Conservation (phyloP, 2,888 invertebrate species). For the Nowickia ferox region DNA sequence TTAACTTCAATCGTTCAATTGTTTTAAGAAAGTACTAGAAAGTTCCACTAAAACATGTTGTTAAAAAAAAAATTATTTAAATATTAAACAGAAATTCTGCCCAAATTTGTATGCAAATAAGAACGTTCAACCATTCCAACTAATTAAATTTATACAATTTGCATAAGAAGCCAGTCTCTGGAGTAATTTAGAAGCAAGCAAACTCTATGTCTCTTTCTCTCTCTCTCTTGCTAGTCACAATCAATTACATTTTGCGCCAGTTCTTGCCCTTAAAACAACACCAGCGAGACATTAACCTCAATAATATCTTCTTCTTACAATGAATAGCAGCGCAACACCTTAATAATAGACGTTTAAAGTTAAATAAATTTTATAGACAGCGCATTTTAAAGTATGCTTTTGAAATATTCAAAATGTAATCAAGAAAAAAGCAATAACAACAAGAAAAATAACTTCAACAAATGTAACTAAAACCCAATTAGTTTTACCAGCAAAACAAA, state of each 20-base stretch:
- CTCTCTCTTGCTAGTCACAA: not conserved
- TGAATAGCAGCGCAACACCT: constrained; percentile 42
- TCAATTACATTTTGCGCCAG: constrained; percentile 58
- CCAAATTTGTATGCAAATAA: not conserved
- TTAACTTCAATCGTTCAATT: too few relatives aligned
- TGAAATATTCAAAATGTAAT: constrained; percentile 19
- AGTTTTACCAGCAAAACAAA: constrained; percentile 57
- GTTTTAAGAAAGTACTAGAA: too few relatives aligned
- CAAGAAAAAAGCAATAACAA: not conserved
- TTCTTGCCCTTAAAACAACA: constrained; percentile 18
- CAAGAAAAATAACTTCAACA: constrained; percentile 43
- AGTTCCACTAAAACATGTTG: not conserved
- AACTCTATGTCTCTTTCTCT: not conserved
- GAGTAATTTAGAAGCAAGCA: not conserved
- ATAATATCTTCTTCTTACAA: constrained; percentile 15
- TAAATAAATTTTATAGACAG: constrained; percentile 18
- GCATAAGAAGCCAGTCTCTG: not conserved
- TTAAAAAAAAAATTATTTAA: too few relatives aligned
- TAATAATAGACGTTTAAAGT: constrained; percentile 42
- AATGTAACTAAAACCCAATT: constrained; percentile 69
- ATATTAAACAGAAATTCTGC: not conserved
- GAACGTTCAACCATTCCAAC: not conserved
- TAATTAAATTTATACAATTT: not conserved
- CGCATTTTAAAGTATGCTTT: constrained; percentile 42
- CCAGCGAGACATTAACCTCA: constrained; percentile 12